A percentile compares a stretch with the other conserved stretches of the same genome.
Evolutionary conservation across 2,797 vertebrate genomes (phyloP).

Genomic region (Mus spretus): DNA sequence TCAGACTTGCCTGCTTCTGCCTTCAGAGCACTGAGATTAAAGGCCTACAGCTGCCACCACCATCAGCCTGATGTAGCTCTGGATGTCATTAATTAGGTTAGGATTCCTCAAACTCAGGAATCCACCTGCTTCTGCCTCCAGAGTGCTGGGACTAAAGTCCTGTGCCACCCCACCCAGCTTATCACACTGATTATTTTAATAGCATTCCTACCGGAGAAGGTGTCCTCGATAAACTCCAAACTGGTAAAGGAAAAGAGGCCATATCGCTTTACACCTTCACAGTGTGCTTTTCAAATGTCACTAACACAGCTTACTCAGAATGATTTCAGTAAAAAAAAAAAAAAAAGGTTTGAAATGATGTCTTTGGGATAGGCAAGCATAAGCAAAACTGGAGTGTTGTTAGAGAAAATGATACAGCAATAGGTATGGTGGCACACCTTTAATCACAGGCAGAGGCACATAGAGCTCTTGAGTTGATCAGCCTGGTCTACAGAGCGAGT

Average conservation of each 20-base stretch:
- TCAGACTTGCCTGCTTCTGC: neutral
- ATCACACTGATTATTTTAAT: neutral
- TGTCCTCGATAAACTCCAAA: neutral
- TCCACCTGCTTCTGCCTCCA: neutral
- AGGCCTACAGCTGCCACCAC: neutral
- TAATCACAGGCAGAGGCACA: neutral
- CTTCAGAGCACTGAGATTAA: neutral
- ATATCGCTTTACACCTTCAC: neutral
- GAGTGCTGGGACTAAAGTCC: neutral
- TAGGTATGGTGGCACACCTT: neutral
- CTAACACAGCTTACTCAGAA: neutral
- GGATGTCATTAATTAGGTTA: neutral
- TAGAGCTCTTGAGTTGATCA: neutral
- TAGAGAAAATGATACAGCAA: neutral
- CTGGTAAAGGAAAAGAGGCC: neutral
- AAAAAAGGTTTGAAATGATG: neutral
- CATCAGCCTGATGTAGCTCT: too few relatives aligned
- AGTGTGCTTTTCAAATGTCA: slow-evolving; percentile 3
- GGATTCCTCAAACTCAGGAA: neutral
- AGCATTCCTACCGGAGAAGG: neutral
- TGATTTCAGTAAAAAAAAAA: neutral
- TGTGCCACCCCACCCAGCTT: neutral
- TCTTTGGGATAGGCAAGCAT: neutral
- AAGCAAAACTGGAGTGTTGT: neutral
- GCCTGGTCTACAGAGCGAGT: neutral